A percentile compares a stretch with the other conserved stretches of the same genome.
phyloP scores from a whole-genome alignment of 1,140 invertebrate genomes.

The Paraescarpia echinospica region DNA sequence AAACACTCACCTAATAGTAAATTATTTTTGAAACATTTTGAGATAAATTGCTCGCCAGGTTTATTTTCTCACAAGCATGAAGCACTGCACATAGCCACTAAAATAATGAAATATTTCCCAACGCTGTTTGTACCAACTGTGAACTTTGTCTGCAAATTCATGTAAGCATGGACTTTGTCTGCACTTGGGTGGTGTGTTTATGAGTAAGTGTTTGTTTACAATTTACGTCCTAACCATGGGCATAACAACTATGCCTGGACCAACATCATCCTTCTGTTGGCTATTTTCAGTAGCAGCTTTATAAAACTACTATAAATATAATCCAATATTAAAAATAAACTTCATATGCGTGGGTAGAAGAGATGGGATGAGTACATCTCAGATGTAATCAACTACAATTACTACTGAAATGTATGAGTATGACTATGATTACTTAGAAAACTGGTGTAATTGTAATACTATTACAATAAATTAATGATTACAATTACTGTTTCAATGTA shows the following conservation, averaged over 20 bases:
- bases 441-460: no score
- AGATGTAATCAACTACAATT: no score
- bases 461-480: no score
- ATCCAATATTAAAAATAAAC: no score
- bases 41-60: neutral
- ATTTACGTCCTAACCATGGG: neutral
- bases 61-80: neutral
- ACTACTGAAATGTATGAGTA: no score
- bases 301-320: no score
- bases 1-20: no score
- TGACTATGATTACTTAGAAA: no score
- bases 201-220: neutral
- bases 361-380: no score
- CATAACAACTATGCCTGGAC: neutral
- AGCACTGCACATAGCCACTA: neutral
- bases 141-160: neutral
- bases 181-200: neutral
- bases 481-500: no score
- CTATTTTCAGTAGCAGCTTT: neutral
- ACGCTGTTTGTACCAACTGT: neutral
- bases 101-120: neutral
- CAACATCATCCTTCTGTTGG: neutral
- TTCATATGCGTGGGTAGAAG: no score
- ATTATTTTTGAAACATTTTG: no score
- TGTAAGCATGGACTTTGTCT: neutral